Evolutionary conservation across 2,888 invertebrate genomes (phyloP).

Genomic region (Brachycybe producta): DNA sequence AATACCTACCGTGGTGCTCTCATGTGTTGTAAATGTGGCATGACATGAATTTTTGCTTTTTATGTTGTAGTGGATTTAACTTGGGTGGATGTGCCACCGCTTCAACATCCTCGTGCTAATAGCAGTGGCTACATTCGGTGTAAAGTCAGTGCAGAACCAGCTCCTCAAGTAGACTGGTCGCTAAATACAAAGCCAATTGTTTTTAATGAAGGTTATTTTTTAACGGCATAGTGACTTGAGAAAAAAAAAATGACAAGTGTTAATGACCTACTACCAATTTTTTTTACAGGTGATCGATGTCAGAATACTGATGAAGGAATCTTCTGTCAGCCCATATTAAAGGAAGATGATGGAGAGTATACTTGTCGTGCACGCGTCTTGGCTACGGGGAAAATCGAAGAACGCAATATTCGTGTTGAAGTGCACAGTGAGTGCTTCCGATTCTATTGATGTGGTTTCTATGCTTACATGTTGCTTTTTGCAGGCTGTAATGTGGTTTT

Average conservation of each 20-base stretch:
- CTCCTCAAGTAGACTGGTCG: slow-evolving; percentile 74
- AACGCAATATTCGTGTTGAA: slow-evolving; percentile 64
- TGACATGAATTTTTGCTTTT: background rate
- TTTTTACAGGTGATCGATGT: slow-evolving; percentile 15
- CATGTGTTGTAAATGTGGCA: background rate
- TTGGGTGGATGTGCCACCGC: slow-evolving; percentile 69
- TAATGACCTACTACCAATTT: background rate
- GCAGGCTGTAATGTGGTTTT: too few species aligned
- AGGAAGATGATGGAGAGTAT: slow-evolving; percentile 72
- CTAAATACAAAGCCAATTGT: slow-evolving; percentile 41
- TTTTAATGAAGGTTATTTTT: background rate
- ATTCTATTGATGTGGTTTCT: too few species aligned
- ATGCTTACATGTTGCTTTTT: too few species aligned
- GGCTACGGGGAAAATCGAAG: slow-evolving; percentile 62
- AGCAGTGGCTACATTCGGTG: slow-evolving; percentile 65
- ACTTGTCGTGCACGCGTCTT: slow-evolving; percentile 72
- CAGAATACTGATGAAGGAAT: slow-evolving; percentile 45
- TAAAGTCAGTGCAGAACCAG: slow-evolving; percentile 68
- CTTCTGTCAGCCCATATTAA: slow-evolving; percentile 59
- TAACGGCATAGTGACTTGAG: too few species aligned
- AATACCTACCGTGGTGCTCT: background rate
- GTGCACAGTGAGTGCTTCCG: too few species aligned
- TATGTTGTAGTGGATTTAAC: slow-evolving; percentile 57
- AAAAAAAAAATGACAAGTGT: too few species aligned
- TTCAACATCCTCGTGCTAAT: slow-evolving; percentile 63